A percentile compares a stretch with the other conserved stretches of the same genome.
Evolutionary conservation across 1,140 invertebrate genomes (phyloP).

Genomic region (Drosophila subpulchrella): DNA sequence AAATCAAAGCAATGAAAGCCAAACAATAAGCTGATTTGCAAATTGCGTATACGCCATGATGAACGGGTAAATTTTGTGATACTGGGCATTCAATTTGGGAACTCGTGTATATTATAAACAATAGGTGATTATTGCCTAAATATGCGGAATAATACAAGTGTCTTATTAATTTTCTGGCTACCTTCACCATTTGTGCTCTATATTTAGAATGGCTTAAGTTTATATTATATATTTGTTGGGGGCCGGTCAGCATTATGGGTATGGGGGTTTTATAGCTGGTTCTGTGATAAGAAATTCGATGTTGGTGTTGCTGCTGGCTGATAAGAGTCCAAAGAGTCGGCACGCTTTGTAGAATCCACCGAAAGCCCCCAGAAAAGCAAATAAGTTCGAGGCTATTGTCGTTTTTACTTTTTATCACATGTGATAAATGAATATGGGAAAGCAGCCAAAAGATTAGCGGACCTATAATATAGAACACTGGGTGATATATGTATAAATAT

Average conservation of each 20-base stretch:
- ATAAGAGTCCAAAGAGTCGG: slow-evolving; percentile 47
- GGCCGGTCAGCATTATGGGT: slow-evolving; percentile 44
- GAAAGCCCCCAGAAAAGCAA: slow-evolving; percentile 39
- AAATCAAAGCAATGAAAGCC: not conserved
- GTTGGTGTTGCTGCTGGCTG: slow-evolving; percentile 1
- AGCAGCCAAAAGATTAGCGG: slow-evolving; percentile 48
- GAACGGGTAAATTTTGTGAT: not conserved
- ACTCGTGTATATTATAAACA: not conserved
- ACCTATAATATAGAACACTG: slow-evolving; percentile 21
- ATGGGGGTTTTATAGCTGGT: slow-evolving; percentile 1
- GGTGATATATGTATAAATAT: no score
- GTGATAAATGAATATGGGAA: slow-evolving; percentile 56
- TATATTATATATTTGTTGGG: slow-evolving; percentile 25
- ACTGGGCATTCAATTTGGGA: not conserved
- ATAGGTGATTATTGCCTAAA: not conserved
- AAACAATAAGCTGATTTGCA: slow-evolving; percentile 1
- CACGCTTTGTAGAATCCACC: slow-evolving; percentile 58
- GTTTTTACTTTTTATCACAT: slow-evolving; percentile 50
- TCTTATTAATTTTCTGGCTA: not conserved
- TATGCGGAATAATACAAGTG: not conserved
- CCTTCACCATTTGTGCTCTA: not conserved
- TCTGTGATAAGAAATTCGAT: slow-evolving; percentile 47
- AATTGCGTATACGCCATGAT: slow-evolving; percentile 3
- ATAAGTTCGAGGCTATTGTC: slow-evolving; percentile 55
- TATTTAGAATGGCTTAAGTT: not conserved